Evolutionary conservation across 2,797 vertebrate genomes (phyloP).

Genomic region (Margarornis squamiger): DNA sequence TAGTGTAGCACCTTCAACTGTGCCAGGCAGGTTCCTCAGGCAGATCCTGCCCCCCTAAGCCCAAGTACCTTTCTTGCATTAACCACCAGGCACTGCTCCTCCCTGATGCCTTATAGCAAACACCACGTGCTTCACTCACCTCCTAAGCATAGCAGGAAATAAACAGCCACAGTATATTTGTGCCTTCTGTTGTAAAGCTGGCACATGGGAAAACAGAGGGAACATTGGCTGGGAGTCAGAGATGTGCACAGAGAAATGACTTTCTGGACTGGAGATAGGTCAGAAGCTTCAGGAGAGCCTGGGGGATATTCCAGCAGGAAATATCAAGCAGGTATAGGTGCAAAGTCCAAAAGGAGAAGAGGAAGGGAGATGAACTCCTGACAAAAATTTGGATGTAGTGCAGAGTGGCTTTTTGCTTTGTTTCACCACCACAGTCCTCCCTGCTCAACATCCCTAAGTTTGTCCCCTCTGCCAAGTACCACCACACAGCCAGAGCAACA

Average conservation of each 20-base stretch:
- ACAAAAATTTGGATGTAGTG: background rate
- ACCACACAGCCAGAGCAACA: background rate
- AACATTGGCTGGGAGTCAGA: background rate
- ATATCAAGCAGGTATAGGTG: background rate
- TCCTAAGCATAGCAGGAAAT: background rate
- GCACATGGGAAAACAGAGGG: background rate
- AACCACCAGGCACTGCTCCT: background rate
- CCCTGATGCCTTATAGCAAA: background rate
- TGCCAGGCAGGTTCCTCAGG: background rate
- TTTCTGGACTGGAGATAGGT: background rate
- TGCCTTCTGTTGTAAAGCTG: slow-evolving; percentile 15
- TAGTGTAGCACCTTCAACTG: background rate
- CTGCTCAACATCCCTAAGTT: background rate
- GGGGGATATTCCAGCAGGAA: background rate
- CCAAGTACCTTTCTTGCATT: background rate
- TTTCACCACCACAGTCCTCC: background rate
- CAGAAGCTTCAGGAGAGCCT: background rate
- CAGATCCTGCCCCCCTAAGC: background rate
- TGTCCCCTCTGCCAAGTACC: background rate
- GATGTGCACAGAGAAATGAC: background rate
- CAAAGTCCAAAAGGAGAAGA: background rate
- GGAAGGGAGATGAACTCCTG: background rate
- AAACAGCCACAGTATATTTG: background rate
- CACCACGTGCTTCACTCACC: background rate
- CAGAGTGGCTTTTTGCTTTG: background rate